A percentile compares a stretch with the other conserved stretches of the same genome.
Conservation (phyloP, 1,140 invertebrate genomes). For the Hirudo medicinalis region DNA sequence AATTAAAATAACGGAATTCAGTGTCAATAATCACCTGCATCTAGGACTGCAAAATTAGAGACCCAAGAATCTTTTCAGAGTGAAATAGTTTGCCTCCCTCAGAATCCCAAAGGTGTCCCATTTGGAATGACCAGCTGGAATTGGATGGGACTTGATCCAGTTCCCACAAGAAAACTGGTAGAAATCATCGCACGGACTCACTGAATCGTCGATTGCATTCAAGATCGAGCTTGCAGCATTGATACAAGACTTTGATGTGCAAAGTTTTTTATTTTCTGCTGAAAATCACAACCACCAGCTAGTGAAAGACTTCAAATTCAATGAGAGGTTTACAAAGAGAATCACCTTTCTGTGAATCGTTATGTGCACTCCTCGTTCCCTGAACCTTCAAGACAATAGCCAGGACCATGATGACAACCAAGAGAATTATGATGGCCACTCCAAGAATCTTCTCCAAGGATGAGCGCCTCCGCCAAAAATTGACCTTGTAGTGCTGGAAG, state of each 20-base stretch:
- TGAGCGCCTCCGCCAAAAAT: slow-evolving; percentile 52
- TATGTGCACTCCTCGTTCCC: neutral
- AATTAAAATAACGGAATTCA: no score
- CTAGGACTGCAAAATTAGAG: slow-evolving; percentile 2
- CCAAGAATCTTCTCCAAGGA: slow-evolving; percentile 49
- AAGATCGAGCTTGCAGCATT: slow-evolving; percentile 71
- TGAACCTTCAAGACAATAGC: neutral
- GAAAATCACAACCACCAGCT: neutral
- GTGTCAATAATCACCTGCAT: neutral
- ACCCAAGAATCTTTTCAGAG: slow-evolving; percentile 75
- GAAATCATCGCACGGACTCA: slow-evolving; percentile 48
- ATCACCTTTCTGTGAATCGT: neutral
- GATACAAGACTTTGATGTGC: slow-evolving; percentile 68
- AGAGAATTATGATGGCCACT: neutral
- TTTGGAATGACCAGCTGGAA: slow-evolving; percentile 53
- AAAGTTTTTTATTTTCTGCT: slow-evolving; percentile 33
- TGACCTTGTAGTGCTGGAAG: slow-evolving; percentile 34
- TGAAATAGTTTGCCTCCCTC: slow-evolving; percentile 76
- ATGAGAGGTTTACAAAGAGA: neutral
- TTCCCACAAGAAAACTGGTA: slow-evolving; percentile 48
- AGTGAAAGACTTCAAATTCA: neutral
- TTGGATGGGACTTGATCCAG: slow-evolving; percentile 45
- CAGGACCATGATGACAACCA: slow-evolving; percentile 46
- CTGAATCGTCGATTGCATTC: slow-evolving; percentile 45
- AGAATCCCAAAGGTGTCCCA: slow-evolving; percentile 91